Conservation (phyloP, 2,888 invertebrate genomes). For the Rhogogaster chlorosoma region DNA sequence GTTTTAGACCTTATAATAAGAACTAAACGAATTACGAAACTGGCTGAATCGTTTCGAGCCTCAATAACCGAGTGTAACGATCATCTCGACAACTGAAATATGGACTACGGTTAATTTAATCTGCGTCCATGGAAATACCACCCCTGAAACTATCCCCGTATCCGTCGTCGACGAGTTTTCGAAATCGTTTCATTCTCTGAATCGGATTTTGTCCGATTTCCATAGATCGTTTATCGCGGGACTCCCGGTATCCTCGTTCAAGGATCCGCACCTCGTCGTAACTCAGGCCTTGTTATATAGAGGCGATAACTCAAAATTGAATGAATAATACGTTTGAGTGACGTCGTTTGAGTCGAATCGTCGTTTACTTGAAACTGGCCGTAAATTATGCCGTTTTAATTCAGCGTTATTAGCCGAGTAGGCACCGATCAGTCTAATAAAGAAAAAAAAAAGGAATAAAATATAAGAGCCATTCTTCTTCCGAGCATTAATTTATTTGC, state of each 20-base stretch:
- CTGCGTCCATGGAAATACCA: background rate
- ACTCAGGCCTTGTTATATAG: slow-evolving; percentile 76
- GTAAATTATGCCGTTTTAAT: slow-evolving; percentile 76
- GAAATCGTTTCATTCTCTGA: background rate
- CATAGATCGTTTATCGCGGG: background rate
- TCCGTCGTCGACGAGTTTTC: background rate
- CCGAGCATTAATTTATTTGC: slow-evolving; percentile 49
- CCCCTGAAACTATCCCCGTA: background rate
- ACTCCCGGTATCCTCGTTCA: too few species aligned
- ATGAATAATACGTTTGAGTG: background rate
- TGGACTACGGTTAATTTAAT: background rate
- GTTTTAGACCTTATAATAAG: slow-evolving; percentile 5
- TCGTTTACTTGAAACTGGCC: slow-evolving; percentile 72
- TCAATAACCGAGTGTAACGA: slow-evolving; percentile 1
- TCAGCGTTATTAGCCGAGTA: slow-evolving; percentile 73
- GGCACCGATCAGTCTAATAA: slow-evolving; percentile 65
- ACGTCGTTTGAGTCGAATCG: slow-evolving; percentile 59
- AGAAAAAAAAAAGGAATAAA: slow-evolving; percentile 34
- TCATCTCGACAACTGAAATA: slow-evolving; percentile 4
- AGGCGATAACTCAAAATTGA: slow-evolving; percentile 75
- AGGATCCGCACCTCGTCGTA: slow-evolving; percentile 69
- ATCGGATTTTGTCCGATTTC: background rate
- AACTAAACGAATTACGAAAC: background rate
- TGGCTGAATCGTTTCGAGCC: background rate
- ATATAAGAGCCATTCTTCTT: slow-evolving; percentile 38